These are phyloP conservation scores for Argyresthia goedartella DNA, from an alignment of 2,888 invertebrate species.

Conservation along the genomic window DNA sequence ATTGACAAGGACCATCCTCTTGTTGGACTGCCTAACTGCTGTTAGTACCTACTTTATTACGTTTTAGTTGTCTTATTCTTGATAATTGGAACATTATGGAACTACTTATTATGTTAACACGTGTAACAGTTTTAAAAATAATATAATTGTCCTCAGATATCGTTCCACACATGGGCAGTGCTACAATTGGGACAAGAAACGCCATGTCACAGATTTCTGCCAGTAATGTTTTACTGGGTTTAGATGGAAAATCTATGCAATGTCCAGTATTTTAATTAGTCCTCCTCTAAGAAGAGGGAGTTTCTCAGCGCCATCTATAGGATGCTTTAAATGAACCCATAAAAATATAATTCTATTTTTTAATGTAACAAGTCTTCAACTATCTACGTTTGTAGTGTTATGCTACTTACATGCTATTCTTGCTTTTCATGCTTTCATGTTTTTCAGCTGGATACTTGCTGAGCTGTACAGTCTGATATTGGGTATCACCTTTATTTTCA, in stretches of 20 bases:
- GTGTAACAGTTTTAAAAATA: no score
- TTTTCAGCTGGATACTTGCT: no score
- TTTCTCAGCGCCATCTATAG: not conserved
- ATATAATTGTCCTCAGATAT: slow-evolving; percentile 68
- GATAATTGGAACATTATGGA: not conserved
- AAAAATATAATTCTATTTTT: no score
- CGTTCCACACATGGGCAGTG: slow-evolving; percentile 88
- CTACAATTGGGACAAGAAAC: slow-evolving; percentile 79
- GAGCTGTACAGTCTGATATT: no score
- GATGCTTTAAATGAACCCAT: not conserved
- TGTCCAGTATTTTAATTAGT: slow-evolving; percentile 18
- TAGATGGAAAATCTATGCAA: slow-evolving; percentile 73
- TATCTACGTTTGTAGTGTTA: no score
- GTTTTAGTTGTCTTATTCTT: slow-evolving; percentile 1
- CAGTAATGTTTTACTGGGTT: slow-evolving; percentile 79
- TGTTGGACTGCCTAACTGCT: slow-evolving; percentile 81
- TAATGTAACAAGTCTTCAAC: no score
- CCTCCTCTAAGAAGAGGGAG: no score
- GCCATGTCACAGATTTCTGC: slow-evolving; percentile 84
- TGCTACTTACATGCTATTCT: no score
- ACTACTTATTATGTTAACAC: not conserved
- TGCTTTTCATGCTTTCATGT: no score
- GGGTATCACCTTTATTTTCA: no score
- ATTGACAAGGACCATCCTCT: slow-evolving; percentile 81
- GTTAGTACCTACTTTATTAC: slow-evolving; percentile 67